Conservation (phyloP, 2,113 vertebrate species). For the Nothoprocta pentlandii region DNA sequence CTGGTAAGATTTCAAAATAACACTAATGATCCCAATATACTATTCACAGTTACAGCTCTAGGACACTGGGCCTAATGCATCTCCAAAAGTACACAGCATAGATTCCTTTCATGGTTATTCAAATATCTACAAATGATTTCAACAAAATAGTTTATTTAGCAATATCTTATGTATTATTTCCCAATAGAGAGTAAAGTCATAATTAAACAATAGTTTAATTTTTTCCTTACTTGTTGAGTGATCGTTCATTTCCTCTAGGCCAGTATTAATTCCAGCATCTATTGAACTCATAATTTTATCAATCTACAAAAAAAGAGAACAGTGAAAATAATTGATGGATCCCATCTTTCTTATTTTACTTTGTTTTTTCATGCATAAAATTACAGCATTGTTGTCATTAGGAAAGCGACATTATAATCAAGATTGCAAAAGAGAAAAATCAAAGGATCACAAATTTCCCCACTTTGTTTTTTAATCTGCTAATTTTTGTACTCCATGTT, state of each 20-base stretch:
- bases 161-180: not conserved
- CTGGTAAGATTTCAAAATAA: constrained; percentile 38
- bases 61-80: constrained; percentile 27
- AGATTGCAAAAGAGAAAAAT: not conserved
- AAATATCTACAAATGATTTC: constrained; percentile 28
- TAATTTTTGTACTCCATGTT: not conserved
- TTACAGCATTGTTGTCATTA: not conserved
- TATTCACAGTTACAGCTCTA: constrained; percentile 50
- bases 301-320: constrained; percentile 83
- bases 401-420: not conserved
- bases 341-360: not conserved
- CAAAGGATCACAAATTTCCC: not conserved
- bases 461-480: not conserved
- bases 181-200: not conserved
- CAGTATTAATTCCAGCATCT: constrained; percentile 91
- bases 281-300: constrained; percentile 99
- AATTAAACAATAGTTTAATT: not conserved
- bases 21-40: constrained; percentile 11
- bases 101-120: constrained; percentile 37
- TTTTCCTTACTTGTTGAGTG: constrained; percentile 83
- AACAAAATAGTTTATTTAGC: not conserved
- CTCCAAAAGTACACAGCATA: constrained; percentile 24
- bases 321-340: not conserved
- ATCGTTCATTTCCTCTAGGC: constrained; percentile 85
- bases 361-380: not conserved